Conservation (phyloP, 1,140 invertebrate genomes). For the Sminthurides bifidus region DNA sequence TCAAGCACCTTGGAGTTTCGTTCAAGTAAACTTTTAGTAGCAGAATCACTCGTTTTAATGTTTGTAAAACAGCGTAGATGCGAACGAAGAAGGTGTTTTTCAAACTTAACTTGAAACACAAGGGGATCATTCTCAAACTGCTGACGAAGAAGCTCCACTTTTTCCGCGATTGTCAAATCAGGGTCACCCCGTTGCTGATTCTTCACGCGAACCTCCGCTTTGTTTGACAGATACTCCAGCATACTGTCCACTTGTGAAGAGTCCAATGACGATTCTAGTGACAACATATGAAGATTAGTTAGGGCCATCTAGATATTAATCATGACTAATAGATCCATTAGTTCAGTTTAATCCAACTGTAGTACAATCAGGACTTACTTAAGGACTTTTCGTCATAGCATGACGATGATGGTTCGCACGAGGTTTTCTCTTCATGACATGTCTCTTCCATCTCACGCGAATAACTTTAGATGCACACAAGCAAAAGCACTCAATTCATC, state of each 20-base stretch:
- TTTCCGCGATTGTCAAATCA: conserved; percentile 55
- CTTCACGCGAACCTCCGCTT: conserved; percentile 45
- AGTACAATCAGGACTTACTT: too few species aligned
- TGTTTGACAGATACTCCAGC: conserved; percentile 20
- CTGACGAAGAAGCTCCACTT: conserved; percentile 51
- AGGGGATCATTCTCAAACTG: conserved; percentile 51
- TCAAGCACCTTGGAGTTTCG: conserved; percentile 5
- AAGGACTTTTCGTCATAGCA: too few species aligned
- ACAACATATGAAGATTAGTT: too few species aligned
- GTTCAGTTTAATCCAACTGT: too few species aligned
- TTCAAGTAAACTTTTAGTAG: not conserved
- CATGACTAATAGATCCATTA: too few species aligned
- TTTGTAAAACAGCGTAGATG: conserved; percentile 30
- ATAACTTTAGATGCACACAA: too few species aligned
- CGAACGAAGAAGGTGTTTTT: conserved; percentile 50
- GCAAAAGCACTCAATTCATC: too few species aligned
- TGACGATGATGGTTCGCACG: too few species aligned
- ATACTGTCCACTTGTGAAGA: conserved; percentile 18
- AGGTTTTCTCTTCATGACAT: too few species aligned
- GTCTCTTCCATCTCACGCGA: too few species aligned
- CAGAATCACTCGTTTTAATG: not conserved
- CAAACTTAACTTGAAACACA: conserved; percentile 63
- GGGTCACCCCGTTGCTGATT: conserved; percentile 64
- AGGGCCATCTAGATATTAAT: not conserved
- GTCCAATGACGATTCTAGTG: not conserved